phyloP scores from a whole-genome alignment of 2,797 vertebrate genomes.

The Epinephelus malabaricus region DNA sequence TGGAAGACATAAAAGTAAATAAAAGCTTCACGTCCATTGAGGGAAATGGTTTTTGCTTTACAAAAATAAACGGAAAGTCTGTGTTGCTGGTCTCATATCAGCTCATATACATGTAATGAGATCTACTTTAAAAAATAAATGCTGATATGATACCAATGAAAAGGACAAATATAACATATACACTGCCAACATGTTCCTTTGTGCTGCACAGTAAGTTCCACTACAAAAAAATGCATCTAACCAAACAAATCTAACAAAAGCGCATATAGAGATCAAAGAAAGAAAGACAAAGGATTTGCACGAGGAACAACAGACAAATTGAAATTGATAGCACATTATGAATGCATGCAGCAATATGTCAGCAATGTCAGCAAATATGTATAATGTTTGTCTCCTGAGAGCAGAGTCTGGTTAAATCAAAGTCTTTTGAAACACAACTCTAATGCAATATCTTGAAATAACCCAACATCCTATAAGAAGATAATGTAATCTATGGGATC shows the following conservation, averaged over 20 bases:
- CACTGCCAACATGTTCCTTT: no score
- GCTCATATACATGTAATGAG: no score
- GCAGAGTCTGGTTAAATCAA: not conserved
- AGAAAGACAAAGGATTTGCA: not conserved
- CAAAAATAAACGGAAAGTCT: no score
- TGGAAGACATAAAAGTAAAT: no score
- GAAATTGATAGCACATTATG: not conserved
- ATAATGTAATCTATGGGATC: slow-evolving; percentile 42
- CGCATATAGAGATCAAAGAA: not conserved
- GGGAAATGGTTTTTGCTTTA: no score
- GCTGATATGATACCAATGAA: no score
- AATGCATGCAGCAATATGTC: not conserved
- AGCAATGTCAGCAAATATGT: not conserved
- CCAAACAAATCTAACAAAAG: not conserved
- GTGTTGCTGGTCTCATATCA: no score
- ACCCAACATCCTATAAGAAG: slow-evolving; percentile 1
- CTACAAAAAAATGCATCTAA: not conserved
- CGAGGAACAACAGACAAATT: not conserved
- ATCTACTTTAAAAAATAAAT: no score
- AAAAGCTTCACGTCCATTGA: no score
- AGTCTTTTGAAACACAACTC: slow-evolving; percentile 25
- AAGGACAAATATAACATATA: no score
- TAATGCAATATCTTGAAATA: slow-evolving; percentile 60
- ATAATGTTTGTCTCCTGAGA: not conserved
- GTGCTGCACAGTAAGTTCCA: not conserved